Evolutionary conservation across 2,113 vertebrate species (phyloP).

Genomic region (Paraplagusia blochii): DNA sequence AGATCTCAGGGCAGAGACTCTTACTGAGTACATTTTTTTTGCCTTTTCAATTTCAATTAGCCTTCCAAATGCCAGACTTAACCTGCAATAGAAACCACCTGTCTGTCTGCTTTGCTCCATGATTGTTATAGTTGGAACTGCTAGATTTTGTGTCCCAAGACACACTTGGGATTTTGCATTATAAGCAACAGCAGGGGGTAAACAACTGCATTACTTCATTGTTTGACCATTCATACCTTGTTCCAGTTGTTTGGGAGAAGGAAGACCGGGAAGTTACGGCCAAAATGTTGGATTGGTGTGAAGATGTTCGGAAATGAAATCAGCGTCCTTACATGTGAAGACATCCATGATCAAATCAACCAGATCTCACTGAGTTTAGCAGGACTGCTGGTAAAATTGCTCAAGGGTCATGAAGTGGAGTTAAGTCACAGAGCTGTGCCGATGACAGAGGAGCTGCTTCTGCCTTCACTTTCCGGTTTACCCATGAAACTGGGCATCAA

Average conservation of each 20-base stretch:
- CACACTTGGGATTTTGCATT: too few relatives aligned
- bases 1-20: background rate
- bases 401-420: conserved; percentile 87
- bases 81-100: too few relatives aligned
- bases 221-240: too few relatives aligned
- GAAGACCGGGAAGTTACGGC: conserved; percentile 14
- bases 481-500: conserved; percentile 79
- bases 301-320: conserved; percentile 86
- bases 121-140: too few relatives aligned
- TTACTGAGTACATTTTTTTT: background rate
- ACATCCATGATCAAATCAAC: conserved; percentile 65
- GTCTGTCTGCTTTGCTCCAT: too few relatives aligned
- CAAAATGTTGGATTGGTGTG: conserved; percentile 75
- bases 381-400: conserved; percentile 76
- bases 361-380: conserved; percentile 76
- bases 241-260: conserved; percentile 70
- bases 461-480: conserved; percentile 83
- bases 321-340: conserved; percentile 76
- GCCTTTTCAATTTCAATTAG: too few relatives aligned
- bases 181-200: background rate
- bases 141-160: too few relatives aligned
- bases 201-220: too few relatives aligned
- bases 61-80: too few relatives aligned
- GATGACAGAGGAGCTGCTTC: conserved; percentile 73
- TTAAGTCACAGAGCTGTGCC: conserved; percentile 76